These are phyloP conservation scores for Poecilia latipinna DNA, from an alignment of 2,113 vertebrate species.

Conservation along the genomic window DNA sequence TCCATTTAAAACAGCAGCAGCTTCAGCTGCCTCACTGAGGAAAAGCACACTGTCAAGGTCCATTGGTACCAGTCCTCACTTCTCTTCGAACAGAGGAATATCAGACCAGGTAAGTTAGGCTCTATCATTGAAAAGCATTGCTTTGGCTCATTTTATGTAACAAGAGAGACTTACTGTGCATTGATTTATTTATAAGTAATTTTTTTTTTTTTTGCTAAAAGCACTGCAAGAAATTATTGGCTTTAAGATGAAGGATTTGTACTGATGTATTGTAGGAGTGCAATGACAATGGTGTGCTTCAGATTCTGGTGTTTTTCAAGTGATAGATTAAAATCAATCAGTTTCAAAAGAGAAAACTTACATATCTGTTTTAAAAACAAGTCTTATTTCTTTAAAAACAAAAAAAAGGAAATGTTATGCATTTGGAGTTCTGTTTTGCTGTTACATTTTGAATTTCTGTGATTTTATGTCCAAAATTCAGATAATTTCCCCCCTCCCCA, in stretches of 20 bases:
- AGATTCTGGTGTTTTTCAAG: neutral
- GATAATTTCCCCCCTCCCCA: neutral
- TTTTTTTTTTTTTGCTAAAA: neutral
- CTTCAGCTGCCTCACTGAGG: slow-evolving; percentile 29
- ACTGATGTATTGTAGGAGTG: neutral
- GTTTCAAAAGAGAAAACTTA: neutral
- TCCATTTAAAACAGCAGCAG: slow-evolving; percentile 44
- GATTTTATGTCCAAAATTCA: neutral
- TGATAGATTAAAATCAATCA: neutral
- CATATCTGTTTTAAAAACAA: too few species aligned
- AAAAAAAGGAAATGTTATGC: neutral
- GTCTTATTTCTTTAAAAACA: neutral
- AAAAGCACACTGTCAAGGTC: slow-evolving; percentile 23
- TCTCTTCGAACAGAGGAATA: slow-evolving; percentile 3
- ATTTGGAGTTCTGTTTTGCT: neutral
- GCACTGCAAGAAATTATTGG: too few species aligned
- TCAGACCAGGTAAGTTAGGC: slow-evolving; percentile 35
- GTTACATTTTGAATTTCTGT: neutral
- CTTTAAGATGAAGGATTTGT: neutral
- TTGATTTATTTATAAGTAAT: neutral
- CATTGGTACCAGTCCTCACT: neutral
- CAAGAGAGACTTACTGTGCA: neutral
- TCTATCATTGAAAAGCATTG: neutral
- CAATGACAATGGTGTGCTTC: neutral
- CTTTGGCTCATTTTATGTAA: neutral